phyloP scores from a whole-genome alignment of 1,140 invertebrate species.

The Ostrea edulis region DNA sequence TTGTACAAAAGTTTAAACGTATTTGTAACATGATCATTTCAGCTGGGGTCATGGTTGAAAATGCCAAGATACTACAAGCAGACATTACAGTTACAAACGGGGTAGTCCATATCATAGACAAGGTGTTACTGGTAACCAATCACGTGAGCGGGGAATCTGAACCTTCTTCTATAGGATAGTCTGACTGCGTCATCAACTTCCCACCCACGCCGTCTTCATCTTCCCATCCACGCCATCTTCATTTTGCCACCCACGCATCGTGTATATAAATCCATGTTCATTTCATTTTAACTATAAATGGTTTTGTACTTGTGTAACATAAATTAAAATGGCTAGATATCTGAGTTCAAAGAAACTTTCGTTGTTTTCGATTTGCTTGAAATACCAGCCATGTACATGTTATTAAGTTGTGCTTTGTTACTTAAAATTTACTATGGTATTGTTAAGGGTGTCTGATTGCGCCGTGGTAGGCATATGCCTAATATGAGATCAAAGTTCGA shows the following conservation, averaged over 20 bases:
- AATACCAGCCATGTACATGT: no score
- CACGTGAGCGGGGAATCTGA: conserved; percentile 10
- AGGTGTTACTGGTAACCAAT: conserved; percentile 23
- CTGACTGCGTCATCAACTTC: no score
- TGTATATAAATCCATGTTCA: background rate
- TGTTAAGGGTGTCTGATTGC: no score
- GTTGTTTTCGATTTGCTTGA: no score
- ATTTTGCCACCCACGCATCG: background rate
- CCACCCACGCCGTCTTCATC: no score
- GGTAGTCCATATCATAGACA: conserved; percentile 47
- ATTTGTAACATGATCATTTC: background rate
- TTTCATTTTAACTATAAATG: background rate
- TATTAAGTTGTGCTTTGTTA: no score
- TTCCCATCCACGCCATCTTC: background rate
- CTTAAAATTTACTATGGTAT: no score
- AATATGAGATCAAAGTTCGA: no score
- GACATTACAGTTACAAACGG: conserved; percentile 46
- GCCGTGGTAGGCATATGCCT: no score
- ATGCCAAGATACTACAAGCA: conserved; percentile 27
- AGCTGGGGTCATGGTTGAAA: conserved; percentile 35
- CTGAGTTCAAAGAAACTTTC: no score
- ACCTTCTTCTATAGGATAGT: background rate
- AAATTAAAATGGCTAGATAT: no score
- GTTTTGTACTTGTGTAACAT: background rate
- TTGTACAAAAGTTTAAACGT: no score